Evolutionary conservation across 2,888 invertebrate species (phyloP).

Genomic region (Phaonia tiefii): DNA sequence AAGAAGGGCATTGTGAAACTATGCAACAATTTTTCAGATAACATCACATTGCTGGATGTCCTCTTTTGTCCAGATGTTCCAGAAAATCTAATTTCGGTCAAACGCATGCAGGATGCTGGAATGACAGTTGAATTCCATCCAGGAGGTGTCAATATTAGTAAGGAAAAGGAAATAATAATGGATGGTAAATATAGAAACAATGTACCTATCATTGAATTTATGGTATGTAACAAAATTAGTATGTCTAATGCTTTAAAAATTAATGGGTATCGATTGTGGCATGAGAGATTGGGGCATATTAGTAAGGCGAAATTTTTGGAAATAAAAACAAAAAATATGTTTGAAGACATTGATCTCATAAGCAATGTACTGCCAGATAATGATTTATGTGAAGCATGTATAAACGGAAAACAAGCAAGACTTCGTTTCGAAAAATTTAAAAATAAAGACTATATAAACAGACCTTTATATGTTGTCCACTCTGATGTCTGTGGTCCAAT

Average conservation of each 20-base stretch:
- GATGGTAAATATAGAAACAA: no score
- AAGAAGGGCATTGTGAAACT: conserved; percentile 71
- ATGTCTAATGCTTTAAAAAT: conserved; percentile 42
- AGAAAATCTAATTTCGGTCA: conserved; percentile 50
- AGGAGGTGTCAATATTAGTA: conserved; percentile 71
- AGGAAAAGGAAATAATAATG: conserved; percentile 66
- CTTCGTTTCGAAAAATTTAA: no score
- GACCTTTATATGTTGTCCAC: no score
- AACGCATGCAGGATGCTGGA: conserved; percentile 72
- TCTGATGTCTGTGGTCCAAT: no score
- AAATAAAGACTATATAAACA: no score
- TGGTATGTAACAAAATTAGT: conserved; percentile 28
- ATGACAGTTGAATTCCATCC: no score
- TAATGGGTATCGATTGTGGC: conserved; percentile 69
- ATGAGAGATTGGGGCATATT: conserved; percentile 68
- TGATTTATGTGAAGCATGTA: no score
- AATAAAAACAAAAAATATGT: no score
- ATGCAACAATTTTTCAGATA: conserved; percentile 68
- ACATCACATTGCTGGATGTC: conserved; percentile 62
- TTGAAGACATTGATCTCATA: conserved; percentile 57
- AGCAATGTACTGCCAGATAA: conserved; percentile 53
- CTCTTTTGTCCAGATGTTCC: conserved; percentile 73
- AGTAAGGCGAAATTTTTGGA: conserved; percentile 65
- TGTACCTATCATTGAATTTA: no score
- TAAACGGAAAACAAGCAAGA: no score